Conservation (phyloP, 1,140 invertebrate genomes). For the Mactra quadrangularis region DNA sequence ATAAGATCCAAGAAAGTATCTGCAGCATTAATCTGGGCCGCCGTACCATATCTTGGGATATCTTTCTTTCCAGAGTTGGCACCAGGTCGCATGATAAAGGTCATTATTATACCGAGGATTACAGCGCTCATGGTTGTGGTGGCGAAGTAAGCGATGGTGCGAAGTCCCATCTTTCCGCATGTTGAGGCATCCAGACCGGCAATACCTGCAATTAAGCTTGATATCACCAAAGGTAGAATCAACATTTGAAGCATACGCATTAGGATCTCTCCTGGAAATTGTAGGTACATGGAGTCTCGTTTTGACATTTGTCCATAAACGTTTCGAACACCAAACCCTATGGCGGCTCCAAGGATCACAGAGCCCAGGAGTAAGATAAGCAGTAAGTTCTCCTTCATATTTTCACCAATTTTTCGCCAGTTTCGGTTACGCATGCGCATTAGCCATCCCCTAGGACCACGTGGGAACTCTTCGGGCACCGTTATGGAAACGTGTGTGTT, state of each 20-base stretch:
- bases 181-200: constrained; percentile 82
- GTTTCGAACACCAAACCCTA: constrained; percentile 73
- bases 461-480: constrained; percentile 64
- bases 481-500: constrained; percentile 73
- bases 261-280: constrained; percentile 85
- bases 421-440: constrained; percentile 52
- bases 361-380: constrained; percentile 76
- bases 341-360: constrained; percentile 72
- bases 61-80: constrained; percentile 80
- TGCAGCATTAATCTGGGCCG: constrained; percentile 73
- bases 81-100: constrained; percentile 80
- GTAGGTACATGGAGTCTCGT: constrained; percentile 78
- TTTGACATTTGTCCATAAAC: constrained; percentile 64
- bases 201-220: constrained; percentile 83
- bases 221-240: constrained; percentile 84
- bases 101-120: constrained; percentile 80
- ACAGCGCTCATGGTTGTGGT: constrained; percentile 90
- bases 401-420: constrained; percentile 65
- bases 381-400: constrained; percentile 77
- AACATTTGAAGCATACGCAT: constrained; percentile 85
- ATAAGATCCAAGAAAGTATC: constrained; percentile 81
- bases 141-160: constrained; percentile 95
- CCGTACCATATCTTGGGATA: constrained; percentile 74
- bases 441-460: constrained; percentile 25
- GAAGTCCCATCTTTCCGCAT: constrained; percentile 81